Conservation (phyloP, 1,140 invertebrate genomes). For the Helicoverpa armigera region DNA sequence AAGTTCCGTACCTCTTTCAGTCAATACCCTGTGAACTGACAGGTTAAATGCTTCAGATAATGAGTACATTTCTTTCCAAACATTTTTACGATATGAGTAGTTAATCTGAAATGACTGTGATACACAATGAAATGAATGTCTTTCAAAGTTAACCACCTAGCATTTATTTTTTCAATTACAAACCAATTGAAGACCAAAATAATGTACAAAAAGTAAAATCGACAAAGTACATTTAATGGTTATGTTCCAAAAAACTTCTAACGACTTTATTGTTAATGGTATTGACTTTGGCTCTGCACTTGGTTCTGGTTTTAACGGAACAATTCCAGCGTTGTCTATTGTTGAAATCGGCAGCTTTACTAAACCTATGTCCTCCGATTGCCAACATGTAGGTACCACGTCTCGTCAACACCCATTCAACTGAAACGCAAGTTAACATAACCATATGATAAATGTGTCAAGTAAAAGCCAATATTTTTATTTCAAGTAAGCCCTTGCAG, state of each 20-base stretch:
- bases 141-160: no score
- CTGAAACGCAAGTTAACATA: neutral
- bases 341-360: neutral
- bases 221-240: conserved; percentile 5
- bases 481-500: no score
- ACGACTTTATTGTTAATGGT: neutral
- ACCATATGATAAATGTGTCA: no score
- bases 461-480: no score
- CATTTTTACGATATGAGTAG: no score
- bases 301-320: neutral
- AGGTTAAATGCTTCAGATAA: neutral
- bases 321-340: conserved; percentile 1
- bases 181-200: neutral
- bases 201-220: neutral
- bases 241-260: conserved; percentile 8
- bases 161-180: no score
- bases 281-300: neutral
- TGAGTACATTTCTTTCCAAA: no score
- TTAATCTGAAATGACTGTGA: neutral
- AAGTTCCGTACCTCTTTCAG: conserved; percentile 9
- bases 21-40: conserved; percentile 9
- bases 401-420: neutral
- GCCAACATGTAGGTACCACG: neutral
- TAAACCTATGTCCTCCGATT: neutral
- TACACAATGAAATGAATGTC: no score